Conservation (phyloP, 2,113 vertebrate species). For the Vimba vimba region DNA sequence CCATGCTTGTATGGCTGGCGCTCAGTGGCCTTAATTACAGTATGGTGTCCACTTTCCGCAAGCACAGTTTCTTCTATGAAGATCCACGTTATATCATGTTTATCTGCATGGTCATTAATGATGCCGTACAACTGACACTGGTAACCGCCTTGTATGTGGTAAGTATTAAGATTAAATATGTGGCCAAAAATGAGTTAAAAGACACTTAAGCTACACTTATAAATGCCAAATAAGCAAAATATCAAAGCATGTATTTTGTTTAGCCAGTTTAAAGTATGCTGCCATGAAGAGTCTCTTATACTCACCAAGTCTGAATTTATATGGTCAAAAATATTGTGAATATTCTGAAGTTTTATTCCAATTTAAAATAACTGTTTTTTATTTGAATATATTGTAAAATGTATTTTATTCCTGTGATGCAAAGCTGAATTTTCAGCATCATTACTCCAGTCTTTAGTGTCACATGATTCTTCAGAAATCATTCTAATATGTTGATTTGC, state of each 20-base stretch:
- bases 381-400: not conserved
- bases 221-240: not conserved
- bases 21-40: constrained; percentile 76
- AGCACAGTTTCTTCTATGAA: constrained; percentile 76
- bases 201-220: not conserved
- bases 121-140: constrained; percentile 77
- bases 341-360: not conserved
- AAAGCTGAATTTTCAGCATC: not conserved
- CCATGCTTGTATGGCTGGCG: constrained; percentile 77
- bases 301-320: too few species aligned
- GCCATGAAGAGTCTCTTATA: too few species aligned
- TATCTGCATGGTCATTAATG: constrained; percentile 79
- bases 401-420: not conserved
- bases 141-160: constrained; percentile 75
- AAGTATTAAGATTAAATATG: constrained; percentile 24
- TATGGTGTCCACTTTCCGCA: constrained; percentile 76
- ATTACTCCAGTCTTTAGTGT: not conserved
- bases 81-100: constrained; percentile 82
- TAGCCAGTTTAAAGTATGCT: too few species aligned
- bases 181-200: not conserved
- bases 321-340: not conserved
- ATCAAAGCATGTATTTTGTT: not conserved
- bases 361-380: not conserved
- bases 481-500: not conserved
- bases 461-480: not conserved